Evolutionary conservation across 1,140 invertebrate species (phyloP).

Genomic region (Mactra quadrangularis): DNA sequence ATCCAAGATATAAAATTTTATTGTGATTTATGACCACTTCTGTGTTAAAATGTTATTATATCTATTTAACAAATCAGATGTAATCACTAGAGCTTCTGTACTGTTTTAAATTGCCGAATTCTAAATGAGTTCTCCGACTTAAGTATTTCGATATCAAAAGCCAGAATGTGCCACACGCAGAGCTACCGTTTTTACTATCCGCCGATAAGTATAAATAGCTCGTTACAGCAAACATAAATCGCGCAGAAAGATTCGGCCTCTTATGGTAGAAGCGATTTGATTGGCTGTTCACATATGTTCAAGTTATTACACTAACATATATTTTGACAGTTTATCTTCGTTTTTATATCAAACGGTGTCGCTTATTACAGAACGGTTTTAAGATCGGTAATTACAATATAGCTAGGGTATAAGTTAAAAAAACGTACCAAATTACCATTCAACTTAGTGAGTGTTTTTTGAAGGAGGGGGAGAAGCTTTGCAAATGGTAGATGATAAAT

Average conservation of each 20-base stretch:
- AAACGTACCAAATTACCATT: constrained; percentile 42
- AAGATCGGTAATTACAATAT: constrained; percentile 48
- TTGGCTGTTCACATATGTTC: constrained; percentile 32
- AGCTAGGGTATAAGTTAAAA: constrained; percentile 4
- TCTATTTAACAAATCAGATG: constrained; percentile 60
- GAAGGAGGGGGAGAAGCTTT: constrained; percentile 11
- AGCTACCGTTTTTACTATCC: constrained; percentile 46
- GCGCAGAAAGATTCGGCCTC: constrained; percentile 12
- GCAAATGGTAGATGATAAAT: constrained; percentile 24
- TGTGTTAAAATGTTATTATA: constrained; percentile 49
- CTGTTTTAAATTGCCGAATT: constrained; percentile 55
- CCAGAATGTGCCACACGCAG: constrained; percentile 26
- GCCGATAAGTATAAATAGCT: constrained; percentile 35
- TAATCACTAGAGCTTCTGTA: constrained; percentile 35
- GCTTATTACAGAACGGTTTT: constrained; percentile 47
- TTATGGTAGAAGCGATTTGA: not conserved
- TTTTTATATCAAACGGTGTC: constrained; percentile 43
- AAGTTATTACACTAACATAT: constrained; percentile 31
- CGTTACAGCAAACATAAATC: constrained; percentile 37
- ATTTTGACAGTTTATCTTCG: constrained; percentile 44
- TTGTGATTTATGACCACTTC: constrained; percentile 54
- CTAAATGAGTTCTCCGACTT: constrained; percentile 54
- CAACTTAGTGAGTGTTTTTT: too few relatives aligned
- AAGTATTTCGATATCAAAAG: constrained; percentile 45
- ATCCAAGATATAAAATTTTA: constrained; percentile 49